Evolutionary conservation across 2,113 vertebrate genomes (phyloP).

Genomic region (Mustela lutreola): DNA sequence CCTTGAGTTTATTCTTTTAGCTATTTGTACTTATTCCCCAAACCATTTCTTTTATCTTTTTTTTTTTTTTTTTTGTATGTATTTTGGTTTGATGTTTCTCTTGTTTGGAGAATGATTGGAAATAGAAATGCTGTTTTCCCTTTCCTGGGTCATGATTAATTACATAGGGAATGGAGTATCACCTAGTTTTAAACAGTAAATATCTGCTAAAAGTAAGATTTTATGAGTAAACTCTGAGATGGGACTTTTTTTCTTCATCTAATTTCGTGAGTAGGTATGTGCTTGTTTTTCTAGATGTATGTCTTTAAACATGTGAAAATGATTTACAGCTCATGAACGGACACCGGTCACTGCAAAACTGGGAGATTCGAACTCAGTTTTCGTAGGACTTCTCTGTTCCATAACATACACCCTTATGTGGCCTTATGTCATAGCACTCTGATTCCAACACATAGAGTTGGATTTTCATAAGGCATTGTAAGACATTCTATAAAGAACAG

Average conservation of each 20-base stretch:
- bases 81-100: not conserved
- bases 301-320: constrained; percentile 15
- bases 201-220: not conserved
- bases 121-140: not conserved
- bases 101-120: not conserved
- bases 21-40: not conserved
- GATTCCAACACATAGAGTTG: not conserved
- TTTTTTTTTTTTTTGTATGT: no score
- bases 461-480: constrained; percentile 13
- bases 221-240: constrained; percentile 28
- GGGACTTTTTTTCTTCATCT: not conserved
- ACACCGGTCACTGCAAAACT: not conserved
- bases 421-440: not conserved
- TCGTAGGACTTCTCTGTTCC: constrained; percentile 9
- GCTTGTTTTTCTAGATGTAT: not conserved
- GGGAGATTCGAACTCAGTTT: not conserved
- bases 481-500: constrained; percentile 49
- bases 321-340: not conserved
- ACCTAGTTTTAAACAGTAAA: constrained; percentile 21
- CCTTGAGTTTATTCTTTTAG: not conserved
- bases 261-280: not conserved
- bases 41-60: not conserved
- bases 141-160: not conserved
- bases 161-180: constrained; percentile 32
- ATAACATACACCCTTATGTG: not conserved